phyloP scores from a whole-genome alignment of 2,113 vertebrate species.

The Pterocles orientalis region DNA sequence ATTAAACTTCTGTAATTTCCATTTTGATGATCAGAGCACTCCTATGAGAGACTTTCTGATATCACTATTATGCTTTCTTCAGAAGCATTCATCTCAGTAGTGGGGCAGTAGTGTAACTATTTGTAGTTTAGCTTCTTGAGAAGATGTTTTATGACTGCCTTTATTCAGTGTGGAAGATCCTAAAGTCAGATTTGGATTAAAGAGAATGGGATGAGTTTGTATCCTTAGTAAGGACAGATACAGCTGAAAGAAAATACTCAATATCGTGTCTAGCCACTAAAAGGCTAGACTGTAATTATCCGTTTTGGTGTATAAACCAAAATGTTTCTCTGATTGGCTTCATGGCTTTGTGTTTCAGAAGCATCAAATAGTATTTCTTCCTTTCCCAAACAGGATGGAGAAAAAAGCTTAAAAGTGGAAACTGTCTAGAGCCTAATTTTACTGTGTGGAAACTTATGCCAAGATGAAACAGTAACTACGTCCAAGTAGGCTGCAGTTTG shows the following conservation, averaged over 20 bases:
- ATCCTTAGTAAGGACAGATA: neutral
- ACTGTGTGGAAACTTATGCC: neutral
- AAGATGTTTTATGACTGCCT: neutral
- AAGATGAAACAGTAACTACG: neutral
- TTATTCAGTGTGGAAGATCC: neutral
- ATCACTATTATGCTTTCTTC: neutral
- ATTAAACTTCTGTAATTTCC: slow-evolving; percentile 52
- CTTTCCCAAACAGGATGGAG: neutral
- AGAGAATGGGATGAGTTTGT: neutral
- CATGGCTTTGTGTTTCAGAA: neutral
- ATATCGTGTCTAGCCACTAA: neutral
- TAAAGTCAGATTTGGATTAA: neutral
- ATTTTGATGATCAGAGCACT: slow-evolving; percentile 46
- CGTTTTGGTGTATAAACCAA: neutral
- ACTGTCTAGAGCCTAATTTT: neutral
- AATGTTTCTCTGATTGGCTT: neutral
- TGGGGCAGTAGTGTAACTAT: neutral
- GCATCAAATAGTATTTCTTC: neutral
- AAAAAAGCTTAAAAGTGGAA: neutral
- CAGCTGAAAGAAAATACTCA: neutral
- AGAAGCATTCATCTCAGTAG: neutral
- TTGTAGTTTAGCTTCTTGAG: neutral
- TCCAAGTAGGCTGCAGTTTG: neutral
- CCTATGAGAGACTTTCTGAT: slow-evolving; percentile 20
- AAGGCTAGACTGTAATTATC: neutral